These are phyloP conservation scores for Porites rus DNA, from an alignment of 92 coral and sea anemone species.

Conservation along the genomic window DNA sequence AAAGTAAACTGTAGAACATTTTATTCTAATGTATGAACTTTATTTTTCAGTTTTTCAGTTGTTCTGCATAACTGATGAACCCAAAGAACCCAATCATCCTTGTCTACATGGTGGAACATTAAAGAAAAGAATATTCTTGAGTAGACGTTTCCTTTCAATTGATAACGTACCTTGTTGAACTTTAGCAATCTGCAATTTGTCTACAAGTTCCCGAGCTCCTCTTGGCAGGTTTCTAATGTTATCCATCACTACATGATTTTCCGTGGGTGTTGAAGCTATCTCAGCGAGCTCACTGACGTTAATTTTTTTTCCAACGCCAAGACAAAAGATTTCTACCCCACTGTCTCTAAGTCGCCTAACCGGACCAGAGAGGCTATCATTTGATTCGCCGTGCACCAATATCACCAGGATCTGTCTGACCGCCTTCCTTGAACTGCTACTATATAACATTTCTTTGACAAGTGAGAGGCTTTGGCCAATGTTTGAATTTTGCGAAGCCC, in stretches of 20 bases:
- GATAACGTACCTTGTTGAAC: constrained; percentile 69
- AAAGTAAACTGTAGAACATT: too few species aligned
- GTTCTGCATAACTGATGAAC: too few species aligned
- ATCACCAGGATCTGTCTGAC: constrained; percentile 76
- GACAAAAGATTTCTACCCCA: constrained; percentile 74
- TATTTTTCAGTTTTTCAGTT: too few species aligned
- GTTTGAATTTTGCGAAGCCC: constrained; percentile 60
- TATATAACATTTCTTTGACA: constrained; percentile 73
- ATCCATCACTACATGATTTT: constrained; percentile 54
- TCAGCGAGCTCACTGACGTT: constrained; percentile 41
- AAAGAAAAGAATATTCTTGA: not conserved
- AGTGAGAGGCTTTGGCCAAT: constrained; percentile 74
- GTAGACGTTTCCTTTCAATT: not conserved
- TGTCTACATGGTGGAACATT: too few species aligned
- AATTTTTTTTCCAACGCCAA: constrained; percentile 63
- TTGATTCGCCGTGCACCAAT: constrained; percentile 74
- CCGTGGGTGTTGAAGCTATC: constrained; percentile 64
- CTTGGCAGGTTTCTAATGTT: constrained; percentile 19
- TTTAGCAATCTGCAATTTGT: constrained; percentile 77
- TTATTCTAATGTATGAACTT: too few species aligned
- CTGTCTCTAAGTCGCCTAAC: constrained; percentile 65
- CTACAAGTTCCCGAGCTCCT: constrained; percentile 67
- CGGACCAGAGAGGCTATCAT: constrained; percentile 71
- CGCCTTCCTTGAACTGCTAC: constrained; percentile 64
- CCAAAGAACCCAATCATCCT: too few species aligned